Percentiles rank a stretch among this genome's conserved stretches.
Evolutionary conservation across 2,888 invertebrate species (phyloP).

Genomic region (Monopis laevigella): DNA sequence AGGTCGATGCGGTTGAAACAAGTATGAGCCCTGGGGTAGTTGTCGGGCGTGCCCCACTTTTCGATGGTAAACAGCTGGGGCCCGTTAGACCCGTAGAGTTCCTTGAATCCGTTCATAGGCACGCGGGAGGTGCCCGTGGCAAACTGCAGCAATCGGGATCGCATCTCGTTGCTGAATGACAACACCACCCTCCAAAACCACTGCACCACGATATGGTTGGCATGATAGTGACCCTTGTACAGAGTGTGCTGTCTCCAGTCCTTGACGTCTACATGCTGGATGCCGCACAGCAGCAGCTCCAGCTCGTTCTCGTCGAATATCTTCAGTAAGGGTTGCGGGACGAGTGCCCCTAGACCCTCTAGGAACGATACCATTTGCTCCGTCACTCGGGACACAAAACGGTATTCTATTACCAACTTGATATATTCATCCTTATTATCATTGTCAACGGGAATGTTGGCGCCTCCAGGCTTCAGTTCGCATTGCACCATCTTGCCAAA

Average conservation of each 20-base stretch:
- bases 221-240: slow-evolving; percentile 98
- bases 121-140: slow-evolving; percentile 98
- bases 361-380: slow-evolving; percentile 97
- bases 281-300: slow-evolving; percentile 97
- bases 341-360: slow-evolving; percentile 93
- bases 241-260: slow-evolving; percentile 97
- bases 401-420: slow-evolving; percentile 97
- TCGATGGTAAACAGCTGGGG: slow-evolving; percentile 98
- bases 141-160: slow-evolving; percentile 95
- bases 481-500: slow-evolving; percentile 94
- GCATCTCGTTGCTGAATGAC: slow-evolving; percentile 97
- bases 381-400: slow-evolving; percentile 95
- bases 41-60: slow-evolving; percentile 94
- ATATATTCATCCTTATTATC: slow-evolving; percentile 98
- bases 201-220: slow-evolving; percentile 95
- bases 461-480: slow-evolving; percentile 91
- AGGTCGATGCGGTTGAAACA: slow-evolving; percentile 99
- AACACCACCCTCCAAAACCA: slow-evolving; percentile 98
- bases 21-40: slow-evolving; percentile 96
- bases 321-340: slow-evolving; percentile 91
- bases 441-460: slow-evolving; percentile 88
- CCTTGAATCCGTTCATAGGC: slow-evolving; percentile 99
- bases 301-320: slow-evolving; percentile 99
- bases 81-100: slow-evolving; percentile 97
- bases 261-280: slow-evolving; percentile 97